Percentiles rank a stretch among this genome's conserved stretches.
These are phyloP conservation scores for Aromia moschata DNA, from an alignment of 2,888 invertebrate genomes.

Conservation along the genomic window DNA sequence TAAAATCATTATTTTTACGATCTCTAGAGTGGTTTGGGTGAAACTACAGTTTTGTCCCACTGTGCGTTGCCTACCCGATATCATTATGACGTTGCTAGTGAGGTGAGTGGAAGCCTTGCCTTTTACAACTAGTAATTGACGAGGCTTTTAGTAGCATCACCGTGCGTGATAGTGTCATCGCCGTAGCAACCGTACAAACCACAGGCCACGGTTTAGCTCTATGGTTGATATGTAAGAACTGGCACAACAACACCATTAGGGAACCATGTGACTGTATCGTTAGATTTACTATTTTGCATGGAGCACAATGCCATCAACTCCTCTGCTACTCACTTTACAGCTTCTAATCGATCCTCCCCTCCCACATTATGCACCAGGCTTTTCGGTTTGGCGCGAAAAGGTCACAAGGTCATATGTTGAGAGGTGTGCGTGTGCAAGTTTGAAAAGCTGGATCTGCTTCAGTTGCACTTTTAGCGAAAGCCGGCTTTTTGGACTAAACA, in stretches of 20 bases:
- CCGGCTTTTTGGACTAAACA: too few species aligned
- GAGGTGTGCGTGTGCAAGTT: too few species aligned
- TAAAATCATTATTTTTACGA: too few species aligned
- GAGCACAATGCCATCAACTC: conserved; percentile 68
- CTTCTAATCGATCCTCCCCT: conserved; percentile 4
- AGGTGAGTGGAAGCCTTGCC: background rate
- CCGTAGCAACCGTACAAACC: too few species aligned
- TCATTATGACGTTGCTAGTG: background rate
- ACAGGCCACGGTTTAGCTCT: conserved; percentile 1
- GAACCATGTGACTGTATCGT: conserved; percentile 78
- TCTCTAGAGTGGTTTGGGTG: too few species aligned
- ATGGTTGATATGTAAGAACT: background rate
- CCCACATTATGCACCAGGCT: conserved; percentile 3
- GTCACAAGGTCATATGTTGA: too few species aligned
- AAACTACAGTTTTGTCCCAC: too few species aligned
- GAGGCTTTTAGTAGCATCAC: background rate
- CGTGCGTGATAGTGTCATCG: background rate
- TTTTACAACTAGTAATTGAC: background rate
- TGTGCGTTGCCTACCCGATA: too few species aligned
- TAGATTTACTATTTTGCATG: conserved; percentile 85
- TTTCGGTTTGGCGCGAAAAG: too few species aligned
- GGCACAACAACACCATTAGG: conserved; percentile 62
- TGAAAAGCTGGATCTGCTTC: too few species aligned
- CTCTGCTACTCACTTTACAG: conserved; percentile 66
- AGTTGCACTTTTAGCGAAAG: too few species aligned